Percentiles rank a stretch among this genome's conserved stretches.
Conservation (phyloP, 2,797 vertebrate genomes). For the Ptychobarbus kaznakovi region DNA sequence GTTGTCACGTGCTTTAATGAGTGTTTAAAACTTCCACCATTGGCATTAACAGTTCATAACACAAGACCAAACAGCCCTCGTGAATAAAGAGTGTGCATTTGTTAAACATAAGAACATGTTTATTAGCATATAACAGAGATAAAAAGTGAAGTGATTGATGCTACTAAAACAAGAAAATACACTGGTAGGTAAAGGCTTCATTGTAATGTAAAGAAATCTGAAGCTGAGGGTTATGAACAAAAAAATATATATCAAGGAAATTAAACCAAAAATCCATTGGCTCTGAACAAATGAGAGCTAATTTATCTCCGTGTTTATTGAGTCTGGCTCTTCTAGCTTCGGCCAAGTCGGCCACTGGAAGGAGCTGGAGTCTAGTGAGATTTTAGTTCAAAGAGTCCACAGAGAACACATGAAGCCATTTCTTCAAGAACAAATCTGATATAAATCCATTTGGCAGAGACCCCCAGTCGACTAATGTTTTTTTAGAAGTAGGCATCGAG, state of each 20-base stretch:
- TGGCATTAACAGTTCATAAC: slow-evolving; percentile 12
- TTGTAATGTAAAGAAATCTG: slow-evolving; percentile 13
- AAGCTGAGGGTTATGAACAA: neutral
- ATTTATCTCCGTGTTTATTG: neutral
- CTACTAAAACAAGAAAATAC: slow-evolving; percentile 14
- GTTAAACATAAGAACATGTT: slow-evolving; percentile 30
- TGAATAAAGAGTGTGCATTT: neutral
- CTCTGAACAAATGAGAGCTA: slow-evolving; percentile 20
- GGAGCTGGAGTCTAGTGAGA: slow-evolving; percentile 24
- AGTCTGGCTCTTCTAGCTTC: slow-evolving; percentile 8
- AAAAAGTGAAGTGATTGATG: neutral
- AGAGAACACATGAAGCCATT: slow-evolving; percentile 15
- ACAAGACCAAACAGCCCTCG: neutral
- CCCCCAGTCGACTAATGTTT: slow-evolving; percentile 25
- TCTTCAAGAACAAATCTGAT: slow-evolving; percentile 40
- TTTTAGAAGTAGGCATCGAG: slow-evolving; percentile 2
- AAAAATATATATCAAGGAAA: neutral
- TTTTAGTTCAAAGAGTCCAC: slow-evolving; percentile 42
- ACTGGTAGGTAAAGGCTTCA: slow-evolving; percentile 11
- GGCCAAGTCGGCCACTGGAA: slow-evolving; percentile 16
- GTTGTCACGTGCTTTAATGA: slow-evolving; percentile 10
- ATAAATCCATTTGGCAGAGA: slow-evolving; percentile 34
- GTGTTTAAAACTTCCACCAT: neutral
- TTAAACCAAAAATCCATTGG: slow-evolving; percentile 22
- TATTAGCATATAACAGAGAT: slow-evolving; percentile 43